Base-by-base conservation (phyloP, 1,140 invertebrate genomes). In the Orchestia grillus region DNA sequence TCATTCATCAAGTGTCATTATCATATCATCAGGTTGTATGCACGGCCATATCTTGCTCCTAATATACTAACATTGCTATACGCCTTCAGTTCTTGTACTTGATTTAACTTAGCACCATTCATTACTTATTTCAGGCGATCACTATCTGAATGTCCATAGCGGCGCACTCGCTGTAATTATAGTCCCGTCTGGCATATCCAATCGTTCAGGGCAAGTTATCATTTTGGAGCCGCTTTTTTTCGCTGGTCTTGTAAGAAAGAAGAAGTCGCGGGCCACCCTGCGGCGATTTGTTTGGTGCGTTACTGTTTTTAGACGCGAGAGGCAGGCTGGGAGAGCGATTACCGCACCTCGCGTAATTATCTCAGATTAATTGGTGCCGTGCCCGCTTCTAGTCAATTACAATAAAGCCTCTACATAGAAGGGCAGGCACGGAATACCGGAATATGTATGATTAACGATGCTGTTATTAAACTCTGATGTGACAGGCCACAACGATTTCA, bases 311-410 rank as follows among this genome's bases (percentile, higher is more conserved):
- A 47, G 92, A 44, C 44, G 44, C 8, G 40, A 44, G 43, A 4
- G 28, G 44, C 92, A 44, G 47, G 41, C 41, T 94, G 92, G 44
- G 43, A 11, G 23, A 44, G 40, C 92, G 28, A 94, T 94, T 94
- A 94, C 92, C 92, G 19, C 92, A 47, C 92, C 92, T 94, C 40
- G 44, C 92, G 92, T 94, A 94, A 94, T 94, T 94, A 94, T 94
- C 44, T 0, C 40, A 94, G 92, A 94, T 94, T 94, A 94, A 94
- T 94, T 94, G 92, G 11, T 94, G 92, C 44, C 92, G 92, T 94
- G 92, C 92, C 47, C 92, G 92, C 92, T 94, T 40, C 92, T 47
- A 94, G 44, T 94, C 92, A 94, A 94, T 94, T 45, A 94, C 40
- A 94, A 94, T 23, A 94, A 94, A 40, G 8, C 92, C 47, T 36